These are phyloP conservation scores for Philypnodon macrostomus DNA, from an alignment of 2,797 vertebrate genomes.

Conservation along the genomic window DNA sequence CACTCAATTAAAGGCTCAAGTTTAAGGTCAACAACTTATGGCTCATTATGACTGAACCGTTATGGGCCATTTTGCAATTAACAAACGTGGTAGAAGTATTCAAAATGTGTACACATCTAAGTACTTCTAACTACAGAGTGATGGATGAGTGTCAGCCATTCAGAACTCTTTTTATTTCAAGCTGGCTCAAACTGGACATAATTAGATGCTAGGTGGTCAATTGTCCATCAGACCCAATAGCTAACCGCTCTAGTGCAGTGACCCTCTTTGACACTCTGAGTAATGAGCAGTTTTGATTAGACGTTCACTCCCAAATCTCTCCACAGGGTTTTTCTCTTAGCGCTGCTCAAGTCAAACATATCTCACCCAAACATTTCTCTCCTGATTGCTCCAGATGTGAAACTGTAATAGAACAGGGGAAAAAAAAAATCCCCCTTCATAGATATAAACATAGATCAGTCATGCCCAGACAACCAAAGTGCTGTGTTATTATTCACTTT, in stretches of 20 bases:
- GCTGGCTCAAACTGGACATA: too few relatives aligned
- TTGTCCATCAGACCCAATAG: slow-evolving; percentile 67
- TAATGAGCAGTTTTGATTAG: slow-evolving; percentile 75
- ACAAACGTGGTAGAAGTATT: slow-evolving; percentile 21
- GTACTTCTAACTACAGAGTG: too few relatives aligned
- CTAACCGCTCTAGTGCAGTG: slow-evolving; percentile 64
- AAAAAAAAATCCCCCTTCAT: slow-evolving; percentile 20
- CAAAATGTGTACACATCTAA: slow-evolving; percentile 13
- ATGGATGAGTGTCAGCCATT: too few relatives aligned
- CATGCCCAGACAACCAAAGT: slow-evolving; percentile 23
- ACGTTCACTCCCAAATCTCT: slow-evolving; percentile 66
- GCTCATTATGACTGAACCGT: slow-evolving; percentile 35
- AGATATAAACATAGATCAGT: slow-evolving; percentile 41
- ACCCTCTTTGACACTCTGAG: slow-evolving; percentile 71
- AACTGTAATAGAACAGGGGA: slow-evolving; percentile 27
- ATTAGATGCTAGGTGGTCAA: too few relatives aligned
- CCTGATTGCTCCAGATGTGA: slow-evolving; percentile 68
- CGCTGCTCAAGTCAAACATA: slow-evolving; percentile 63
- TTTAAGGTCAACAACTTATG: slow-evolving; percentile 42
- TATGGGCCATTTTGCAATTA: slow-evolving; percentile 29
- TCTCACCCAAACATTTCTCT: slow-evolving; percentile 52
- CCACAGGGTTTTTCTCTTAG: slow-evolving; percentile 56
- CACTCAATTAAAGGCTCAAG: slow-evolving; percentile 28
- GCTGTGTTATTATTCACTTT: slow-evolving; percentile 63
- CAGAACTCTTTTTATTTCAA: too few relatives aligned